phyloP scores from a whole-genome alignment of 1,140 invertebrate species.

The Drosophila repleta region DNA sequence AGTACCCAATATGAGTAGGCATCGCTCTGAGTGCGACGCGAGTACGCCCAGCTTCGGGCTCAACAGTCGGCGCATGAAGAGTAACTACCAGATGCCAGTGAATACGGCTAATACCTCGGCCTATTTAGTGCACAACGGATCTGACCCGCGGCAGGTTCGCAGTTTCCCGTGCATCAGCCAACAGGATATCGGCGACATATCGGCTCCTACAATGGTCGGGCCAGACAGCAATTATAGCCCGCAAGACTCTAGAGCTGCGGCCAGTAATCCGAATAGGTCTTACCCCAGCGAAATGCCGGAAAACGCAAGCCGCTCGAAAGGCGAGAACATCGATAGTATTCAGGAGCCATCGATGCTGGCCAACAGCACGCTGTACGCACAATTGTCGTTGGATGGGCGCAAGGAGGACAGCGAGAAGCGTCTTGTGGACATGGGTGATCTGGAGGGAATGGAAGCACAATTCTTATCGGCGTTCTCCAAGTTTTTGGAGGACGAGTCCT shows the following conservation, averaged over 20 bases:
- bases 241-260: background rate
- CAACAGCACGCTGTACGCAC: background rate
- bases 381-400: background rate
- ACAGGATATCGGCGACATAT: constrained; percentile 28
- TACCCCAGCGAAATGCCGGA: constrained; percentile 21
- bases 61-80: background rate
- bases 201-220: constrained; percentile 12
- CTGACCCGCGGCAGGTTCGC: background rate
- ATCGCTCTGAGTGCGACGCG: constrained; percentile 9
- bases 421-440: background rate
- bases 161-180: constrained; percentile 33
- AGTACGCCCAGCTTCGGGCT: constrained; percentile 18
- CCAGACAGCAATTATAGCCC: background rate
- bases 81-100: background rate
- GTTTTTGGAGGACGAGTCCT: no score
- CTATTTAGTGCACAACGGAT: background rate
- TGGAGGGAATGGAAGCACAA: background rate
- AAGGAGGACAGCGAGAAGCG: background rate
- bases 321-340: constrained; percentile 27
- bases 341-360: constrained; percentile 4
- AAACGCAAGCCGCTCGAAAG: background rate
- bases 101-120: constrained; percentile 9
- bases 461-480: no score
- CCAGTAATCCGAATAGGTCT: background rate
- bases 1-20: constrained; percentile 5